Evolutionary conservation across 2,888 invertebrate genomes (phyloP).

Genomic region (Heteromyza rotundicornis): DNA sequence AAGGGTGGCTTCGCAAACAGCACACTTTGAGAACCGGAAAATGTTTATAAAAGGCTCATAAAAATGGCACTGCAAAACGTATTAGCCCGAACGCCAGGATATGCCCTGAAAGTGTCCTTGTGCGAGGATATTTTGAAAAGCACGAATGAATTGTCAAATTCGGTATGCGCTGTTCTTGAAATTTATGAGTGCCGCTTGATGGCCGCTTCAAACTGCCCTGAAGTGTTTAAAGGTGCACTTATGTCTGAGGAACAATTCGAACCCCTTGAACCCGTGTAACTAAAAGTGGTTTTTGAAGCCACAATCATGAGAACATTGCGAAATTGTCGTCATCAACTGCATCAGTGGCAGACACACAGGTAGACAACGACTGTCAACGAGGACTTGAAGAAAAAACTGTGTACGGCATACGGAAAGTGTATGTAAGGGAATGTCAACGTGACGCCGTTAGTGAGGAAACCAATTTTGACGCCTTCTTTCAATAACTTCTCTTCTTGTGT

Average conservation of each 20-base stretch:
- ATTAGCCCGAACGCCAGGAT: neutral
- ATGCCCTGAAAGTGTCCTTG: neutral
- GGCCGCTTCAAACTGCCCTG: neutral
- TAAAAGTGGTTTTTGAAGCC: slow-evolving; percentile 1
- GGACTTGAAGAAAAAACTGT: no score
- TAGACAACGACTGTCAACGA: no score
- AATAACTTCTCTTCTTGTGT: no score
- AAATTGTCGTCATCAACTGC: no score
- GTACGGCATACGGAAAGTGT: no score
- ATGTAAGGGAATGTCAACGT: no score
- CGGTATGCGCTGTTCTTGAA: neutral
- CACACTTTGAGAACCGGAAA: neutral
- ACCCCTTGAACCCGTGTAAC: neutral
- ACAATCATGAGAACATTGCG: no score
- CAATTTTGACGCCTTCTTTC: neutral
- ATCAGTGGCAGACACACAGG: no score
- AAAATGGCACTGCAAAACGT: neutral
- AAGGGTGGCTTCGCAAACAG: neutral
- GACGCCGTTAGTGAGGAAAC: no score
- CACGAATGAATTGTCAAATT: neutral
- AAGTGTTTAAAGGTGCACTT: neutral
- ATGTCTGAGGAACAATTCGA: neutral
- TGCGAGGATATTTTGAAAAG: neutral
- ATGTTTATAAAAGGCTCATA: neutral
- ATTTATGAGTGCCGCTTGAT: neutral